Evolutionary conservation across 2,113 vertebrate genomes (phyloP), one percentile per base, ranked within the genome.

Genomic region (Zootoca vivipara): DNA sequence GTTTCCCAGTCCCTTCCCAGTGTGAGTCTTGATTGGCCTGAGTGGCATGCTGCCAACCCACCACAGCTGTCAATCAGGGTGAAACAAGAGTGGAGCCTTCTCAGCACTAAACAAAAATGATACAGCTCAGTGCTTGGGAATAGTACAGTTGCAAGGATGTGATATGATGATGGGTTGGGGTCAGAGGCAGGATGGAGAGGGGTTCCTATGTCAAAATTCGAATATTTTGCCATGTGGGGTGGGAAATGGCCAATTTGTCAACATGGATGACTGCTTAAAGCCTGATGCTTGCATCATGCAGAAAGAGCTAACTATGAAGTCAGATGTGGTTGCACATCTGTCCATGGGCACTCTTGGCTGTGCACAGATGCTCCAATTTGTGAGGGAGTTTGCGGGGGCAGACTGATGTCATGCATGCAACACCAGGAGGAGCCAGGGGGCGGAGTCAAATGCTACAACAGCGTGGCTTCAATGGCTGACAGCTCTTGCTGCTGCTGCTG

Each of bases 231-330:
- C 87, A 86, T 74, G 83, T 26, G 5, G 91, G 91, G 8, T 62
- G 91, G 92, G 15, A 82, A 85, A 67, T 90, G 94, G 96, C 75
- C 93, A 90, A 92, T 93, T 70, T 24, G 46, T 79, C 94, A 87
- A 56, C 91, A 58, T 88, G 69, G 77, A 89, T 85, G 82, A 77
- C 82, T 90, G 89, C 90, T 90, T 81, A 91, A 93, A 78, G 87
- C 89, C 90, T 74, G 4, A 82, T 20, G 38, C 46, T 90, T 95
- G 89, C 80, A 72, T 67, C 90, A 89, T 85, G 77, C 65, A 89
- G 80, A 94, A 94, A 77, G 83, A 92, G 88, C 20, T 10, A 16
- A 62, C 58, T 20, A 16, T 58, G 72, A 78, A 67, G 56, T 92
- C 85, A 89, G 18, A 85, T 35, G 52, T 78, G 87, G 13, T 40